Evolutionary conservation across 2,113 vertebrate genomes (phyloP), one percentile per base, ranked within the genome.

Genomic region (Psammodynastes pulverulentus): DNA sequence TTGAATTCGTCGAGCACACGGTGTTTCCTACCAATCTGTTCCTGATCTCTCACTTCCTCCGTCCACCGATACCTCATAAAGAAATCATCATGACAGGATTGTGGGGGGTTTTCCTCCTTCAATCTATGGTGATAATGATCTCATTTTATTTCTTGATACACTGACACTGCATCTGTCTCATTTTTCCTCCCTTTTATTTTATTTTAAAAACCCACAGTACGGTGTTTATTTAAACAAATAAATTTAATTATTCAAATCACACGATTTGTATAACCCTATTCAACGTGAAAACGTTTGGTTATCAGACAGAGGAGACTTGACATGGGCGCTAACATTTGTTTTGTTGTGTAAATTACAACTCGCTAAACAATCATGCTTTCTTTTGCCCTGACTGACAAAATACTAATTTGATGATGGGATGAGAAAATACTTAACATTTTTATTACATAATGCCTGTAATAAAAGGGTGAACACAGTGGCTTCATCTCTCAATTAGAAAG

Each of bases 11-110:
- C 96, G 93, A 88, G 93, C 93, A 95, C 88, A 92, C 88, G 95
- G 89, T 92, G 79, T 96, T 97, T 96, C 93, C 95, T 92, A 93
- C 94, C 92, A 95, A 95, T 97, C 94, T 97, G 94, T 94, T 96
- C 96, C 95, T 93, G 94, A 97, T 97, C 95, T 95, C 94, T 88
- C 91, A 88, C 96, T 97, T 97, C 93, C 97, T 97, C 95, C 96
- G 58, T 95, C 92, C 62, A 58, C 90, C 94, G 95, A 96, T 92
- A 95, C 93, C 89, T 92, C 93, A 93, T 96, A 97, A 97, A 96
- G 95, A 96, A 98, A 97, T 96, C 96, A 96, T 97, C 97, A 97
- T 94, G 95, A 90, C 67, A 95, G 94, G 96, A 93, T 90, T 93
- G 93, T 94, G 96, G 93, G 94, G 96, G 8, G 9, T 5, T 19